Conservation (phyloP, 2,797 vertebrate species). For the Poeciliopsis presidionis region DNA sequence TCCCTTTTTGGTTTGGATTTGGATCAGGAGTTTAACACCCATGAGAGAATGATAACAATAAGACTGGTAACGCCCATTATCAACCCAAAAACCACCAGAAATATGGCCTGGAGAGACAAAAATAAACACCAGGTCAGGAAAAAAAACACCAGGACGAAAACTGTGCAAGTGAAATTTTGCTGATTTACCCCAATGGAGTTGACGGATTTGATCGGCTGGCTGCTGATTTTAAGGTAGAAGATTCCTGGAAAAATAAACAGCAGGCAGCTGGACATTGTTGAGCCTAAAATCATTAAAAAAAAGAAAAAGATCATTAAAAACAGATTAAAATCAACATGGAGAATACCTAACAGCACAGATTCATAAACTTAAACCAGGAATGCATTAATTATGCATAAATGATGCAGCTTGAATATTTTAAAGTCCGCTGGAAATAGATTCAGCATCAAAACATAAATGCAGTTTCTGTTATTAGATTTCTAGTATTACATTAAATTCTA, state of each 20-base stretch:
- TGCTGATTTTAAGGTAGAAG: slow-evolving; percentile 91
- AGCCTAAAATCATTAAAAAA: slow-evolving; percentile 75
- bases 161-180: neutral
- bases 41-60: slow-evolving; percentile 84
- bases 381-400: slow-evolving; percentile 57
- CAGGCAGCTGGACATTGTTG: slow-evolving; percentile 91
- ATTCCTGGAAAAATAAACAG: slow-evolving; percentile 93
- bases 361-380: slow-evolving; percentile 34
- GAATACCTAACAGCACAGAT: slow-evolving; percentile 27
- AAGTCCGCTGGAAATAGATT: slow-evolving; percentile 7
- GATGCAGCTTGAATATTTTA: slow-evolving; percentile 34
- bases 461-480: neutral
- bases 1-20: slow-evolving; percentile 30
- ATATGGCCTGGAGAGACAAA: slow-evolving; percentile 67
- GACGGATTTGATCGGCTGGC: slow-evolving; percentile 80
- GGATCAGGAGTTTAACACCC: slow-evolving; percentile 75
- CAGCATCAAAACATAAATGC: neutral
- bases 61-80: slow-evolving; percentile 88
- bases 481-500: neutral
- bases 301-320: neutral
- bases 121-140: neutral
- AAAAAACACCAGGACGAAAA: slow-evolving; percentile 1
- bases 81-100: slow-evolving; percentile 84
- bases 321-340: neutral
- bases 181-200: slow-evolving; percentile 88